Conservation (phyloP, 2,888 invertebrate species). For the Hesperia comma region DNA sequence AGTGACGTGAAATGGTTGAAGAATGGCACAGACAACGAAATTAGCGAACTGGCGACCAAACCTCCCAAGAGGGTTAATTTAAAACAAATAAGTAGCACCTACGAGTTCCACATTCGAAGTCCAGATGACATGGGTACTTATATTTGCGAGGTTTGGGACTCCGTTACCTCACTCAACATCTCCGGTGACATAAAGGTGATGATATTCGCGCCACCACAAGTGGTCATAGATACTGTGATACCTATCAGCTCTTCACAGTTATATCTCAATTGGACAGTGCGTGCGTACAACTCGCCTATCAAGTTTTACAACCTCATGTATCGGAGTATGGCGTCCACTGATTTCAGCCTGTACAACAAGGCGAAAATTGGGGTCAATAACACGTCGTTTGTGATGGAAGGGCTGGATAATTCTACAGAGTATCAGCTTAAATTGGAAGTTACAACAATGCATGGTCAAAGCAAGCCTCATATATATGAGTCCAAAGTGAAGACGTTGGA, state of each 20-base stretch:
- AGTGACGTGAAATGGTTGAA: slow-evolving; percentile 68
- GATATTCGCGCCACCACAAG: slow-evolving; percentile 88
- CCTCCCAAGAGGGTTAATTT: slow-evolving; percentile 46
- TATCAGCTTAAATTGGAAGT: slow-evolving; percentile 88
- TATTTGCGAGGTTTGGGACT: slow-evolving; percentile 64
- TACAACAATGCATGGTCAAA: slow-evolving; percentile 85
- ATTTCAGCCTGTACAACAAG: slow-evolving; percentile 71
- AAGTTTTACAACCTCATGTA: slow-evolving; percentile 84
- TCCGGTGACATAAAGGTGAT: slow-evolving; percentile 77
- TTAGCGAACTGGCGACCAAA: slow-evolving; percentile 44
- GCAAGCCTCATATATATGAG: slow-evolving; percentile 78
- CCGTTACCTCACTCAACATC: slow-evolving; percentile 62
- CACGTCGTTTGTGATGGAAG: slow-evolving; percentile 87
- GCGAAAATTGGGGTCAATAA: slow-evolving; percentile 85
- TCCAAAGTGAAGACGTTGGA: slow-evolving; percentile 84
- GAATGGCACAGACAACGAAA: slow-evolving; percentile 49
- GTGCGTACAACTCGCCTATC: slow-evolving; percentile 89
- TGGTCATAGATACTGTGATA: slow-evolving; percentile 88
- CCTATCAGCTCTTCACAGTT: slow-evolving; percentile 90
- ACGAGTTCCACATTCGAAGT: slow-evolving; percentile 73
- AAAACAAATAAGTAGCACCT: slow-evolving; percentile 84
- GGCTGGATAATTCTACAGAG: slow-evolving; percentile 85
- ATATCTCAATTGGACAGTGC: slow-evolving; percentile 92
- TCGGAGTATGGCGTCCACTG: slow-evolving; percentile 58
- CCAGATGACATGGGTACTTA: slow-evolving; percentile 88